Base-by-base conservation (phyloP, 2,888 invertebrate species). In the Brassicogethes aeneus region DNA sequence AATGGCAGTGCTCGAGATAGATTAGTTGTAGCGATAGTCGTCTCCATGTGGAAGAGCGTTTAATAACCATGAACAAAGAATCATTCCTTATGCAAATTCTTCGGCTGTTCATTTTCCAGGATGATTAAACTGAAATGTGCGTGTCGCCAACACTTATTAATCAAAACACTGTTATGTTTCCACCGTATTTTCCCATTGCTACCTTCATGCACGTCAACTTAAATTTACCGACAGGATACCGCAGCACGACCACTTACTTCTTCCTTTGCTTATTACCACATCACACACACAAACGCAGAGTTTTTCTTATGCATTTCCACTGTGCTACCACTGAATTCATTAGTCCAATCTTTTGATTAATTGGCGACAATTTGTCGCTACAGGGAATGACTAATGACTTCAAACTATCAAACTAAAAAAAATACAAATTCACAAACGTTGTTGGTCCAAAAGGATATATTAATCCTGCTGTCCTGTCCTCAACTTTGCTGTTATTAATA, bases 91-190 rank as follows among this genome's bases (percentile, higher is more conserved):
- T 64, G 64, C 61, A 64, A 63, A 64, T 64, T 53, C 23, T 10
- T 5, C 5, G 5, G 23, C 37, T 52, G 56, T 56, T 58, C 62
- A 61, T 62, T 64, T 61, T 61, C 58, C 57, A 54, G 55, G 54
- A 57, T 63, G 64, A 65, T 65, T 64, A 62, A 65, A 61, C 62
- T 51, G 61, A 61, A 64, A 64, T 61, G 64, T 65, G 65, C 65
- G 65, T 65, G 65, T 61, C 60, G 50, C 62, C 57, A 60, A 62
- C 64, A 65, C 64, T 59, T 65, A 63, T 64, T 65, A 62, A 65
- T 65, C 64, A 65, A 61, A 61, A 55, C 53, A 51, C 41, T 47
- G 54, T 53, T 53, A 47, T 49, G 48, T 44, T 50, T 49, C 46
- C 40, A 45, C 42, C 40, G 45, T 42, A 42, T 50, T 52, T 47